Conservation (phyloP, 92 coral and sea anemone species). For the Meandrina meandrites region DNA sequence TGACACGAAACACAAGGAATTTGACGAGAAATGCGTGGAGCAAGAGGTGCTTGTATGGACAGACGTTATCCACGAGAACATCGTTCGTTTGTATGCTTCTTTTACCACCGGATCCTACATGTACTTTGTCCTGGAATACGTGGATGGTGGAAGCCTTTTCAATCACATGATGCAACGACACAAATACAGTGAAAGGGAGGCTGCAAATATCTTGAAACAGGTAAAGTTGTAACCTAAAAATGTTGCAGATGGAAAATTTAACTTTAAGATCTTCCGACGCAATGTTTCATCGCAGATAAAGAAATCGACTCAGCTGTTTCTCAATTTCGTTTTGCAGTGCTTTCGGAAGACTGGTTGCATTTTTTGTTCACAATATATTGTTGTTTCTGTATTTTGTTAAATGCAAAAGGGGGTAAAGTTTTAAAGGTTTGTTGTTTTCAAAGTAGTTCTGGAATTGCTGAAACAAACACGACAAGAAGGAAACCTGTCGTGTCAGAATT, state of each 20-base stretch:
- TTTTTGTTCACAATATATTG: neutral
- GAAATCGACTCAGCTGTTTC: neutral
- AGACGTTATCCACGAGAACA: conserved; percentile 77
- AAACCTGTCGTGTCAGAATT: neutral
- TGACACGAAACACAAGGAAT: conserved; percentile 53
- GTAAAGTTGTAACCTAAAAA: conserved; percentile 21
- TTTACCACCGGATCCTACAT: conserved; percentile 51
- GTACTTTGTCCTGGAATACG: conserved; percentile 78
- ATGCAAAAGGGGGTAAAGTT: neutral
- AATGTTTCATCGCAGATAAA: neutral
- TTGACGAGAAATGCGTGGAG: conserved; percentile 64
- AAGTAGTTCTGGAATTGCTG: conserved; percentile 10
- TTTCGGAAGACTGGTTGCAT: neutral
- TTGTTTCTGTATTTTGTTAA: neutral
- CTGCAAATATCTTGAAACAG: conserved; percentile 71
- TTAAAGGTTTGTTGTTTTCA: neutral
- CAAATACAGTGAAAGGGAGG: conserved; percentile 69
- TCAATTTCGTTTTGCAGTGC: neutral
- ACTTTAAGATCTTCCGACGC: neutral
- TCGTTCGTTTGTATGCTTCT: conserved; percentile 76
- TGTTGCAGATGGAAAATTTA: neutral
- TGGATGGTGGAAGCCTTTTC: conserved; percentile 67
- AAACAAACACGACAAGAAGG: neutral
- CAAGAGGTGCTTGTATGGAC: conserved; percentile 83
- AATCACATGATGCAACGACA: conserved; percentile 70